Evolutionary conservation across 2,888 invertebrate species (phyloP), one percentile per base, ranked within the genome.

Genomic region (Hemaris fuciformis): DNA sequence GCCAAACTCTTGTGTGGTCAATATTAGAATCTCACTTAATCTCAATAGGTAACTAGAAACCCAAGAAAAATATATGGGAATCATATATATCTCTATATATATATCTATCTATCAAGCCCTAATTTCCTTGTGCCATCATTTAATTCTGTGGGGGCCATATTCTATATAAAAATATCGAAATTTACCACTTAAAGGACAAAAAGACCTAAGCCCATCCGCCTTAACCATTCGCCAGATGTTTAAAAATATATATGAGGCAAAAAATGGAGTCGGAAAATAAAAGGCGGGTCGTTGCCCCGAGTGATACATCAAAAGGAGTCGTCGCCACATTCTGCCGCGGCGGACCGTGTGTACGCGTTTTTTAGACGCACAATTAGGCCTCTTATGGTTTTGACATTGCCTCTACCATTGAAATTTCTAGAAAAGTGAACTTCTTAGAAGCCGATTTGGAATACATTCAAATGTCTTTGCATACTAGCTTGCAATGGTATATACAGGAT

Each of bases 281-380:
- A 68, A 70, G 65, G 48, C 63, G 71, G 78, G 77, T 77, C 76
- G 73, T 70, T 70, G 75, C 68, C 72, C 74, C 60, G 61, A 62
- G 67, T 70, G 71, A 73, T 68, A 77, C 73, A 81, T 83, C 81
- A 83, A 83, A 82, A 76, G 75, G 69, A 73, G 64, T 69, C 70
- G 74, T 71, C 70, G 74, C 69, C 74, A 75, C 71, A 72, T 73
- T 65, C 73, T 64, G 65, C 69, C 64, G 74, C 77, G 76, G 73
- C 75, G 73, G 73, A 69, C 72, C 75, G 79, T 75, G 72, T 79
- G 77, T 76, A 78, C 74, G 77, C 72, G n/a, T 76, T 81, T 82
- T 84, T 85, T 81, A 81, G 74, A 78, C 83, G 84, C 83, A 82
- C 88, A 88, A 88, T 88, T 88, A 88, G 83, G 79, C 76, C 72